phyloP scores from a whole-genome alignment of 2,797 vertebrate genomes.

The Fratercula arctica region DNA sequence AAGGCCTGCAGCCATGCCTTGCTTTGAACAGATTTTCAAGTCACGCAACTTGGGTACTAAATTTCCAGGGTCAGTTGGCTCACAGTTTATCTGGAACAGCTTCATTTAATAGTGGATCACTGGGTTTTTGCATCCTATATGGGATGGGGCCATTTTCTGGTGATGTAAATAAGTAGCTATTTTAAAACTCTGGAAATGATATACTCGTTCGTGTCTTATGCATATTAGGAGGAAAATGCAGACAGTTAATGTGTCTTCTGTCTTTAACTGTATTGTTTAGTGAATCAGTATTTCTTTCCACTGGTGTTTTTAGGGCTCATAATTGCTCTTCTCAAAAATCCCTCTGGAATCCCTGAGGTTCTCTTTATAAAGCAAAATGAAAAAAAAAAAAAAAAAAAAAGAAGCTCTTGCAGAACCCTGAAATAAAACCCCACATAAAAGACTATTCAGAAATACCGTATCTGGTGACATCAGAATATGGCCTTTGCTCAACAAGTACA shows the following conservation, averaged over 20 bases:
- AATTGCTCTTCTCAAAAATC: slow-evolving; percentile 24
- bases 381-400: not conserved
- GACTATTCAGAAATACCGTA: slow-evolving; percentile 28
- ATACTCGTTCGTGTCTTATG: slow-evolving; percentile 35
- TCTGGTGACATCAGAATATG: slow-evolving; percentile 40
- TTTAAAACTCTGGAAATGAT: slow-evolving; percentile 63
- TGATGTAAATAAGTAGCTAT: slow-evolving; percentile 66
- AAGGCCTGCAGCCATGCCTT: slow-evolving; percentile 69
- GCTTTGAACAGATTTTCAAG: slow-evolving; percentile 75
- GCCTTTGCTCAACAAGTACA: not conserved
- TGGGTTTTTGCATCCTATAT: slow-evolving; percentile 19
- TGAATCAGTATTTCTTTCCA: slow-evolving; percentile 37
- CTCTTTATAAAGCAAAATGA: not conserved
- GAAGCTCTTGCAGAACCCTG: not conserved
- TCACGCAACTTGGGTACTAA: slow-evolving; percentile 78
- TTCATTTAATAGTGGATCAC: slow-evolving; percentile 60
- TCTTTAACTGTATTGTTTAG: slow-evolving; percentile 33
- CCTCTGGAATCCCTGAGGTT: not conserved
- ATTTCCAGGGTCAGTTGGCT: slow-evolving; percentile 75
- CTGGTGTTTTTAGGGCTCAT: slow-evolving; percentile 3
- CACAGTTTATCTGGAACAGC: slow-evolving; percentile 65
- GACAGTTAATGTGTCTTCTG: not conserved
- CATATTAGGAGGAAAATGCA: slow-evolving; percentile 19
- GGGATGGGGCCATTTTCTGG: slow-evolving; percentile 29
- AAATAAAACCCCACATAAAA: slow-evolving; percentile 20